phyloP scores from a whole-genome alignment of 1,140 invertebrate species.

The Lepidotrigona ventralis region DNA sequence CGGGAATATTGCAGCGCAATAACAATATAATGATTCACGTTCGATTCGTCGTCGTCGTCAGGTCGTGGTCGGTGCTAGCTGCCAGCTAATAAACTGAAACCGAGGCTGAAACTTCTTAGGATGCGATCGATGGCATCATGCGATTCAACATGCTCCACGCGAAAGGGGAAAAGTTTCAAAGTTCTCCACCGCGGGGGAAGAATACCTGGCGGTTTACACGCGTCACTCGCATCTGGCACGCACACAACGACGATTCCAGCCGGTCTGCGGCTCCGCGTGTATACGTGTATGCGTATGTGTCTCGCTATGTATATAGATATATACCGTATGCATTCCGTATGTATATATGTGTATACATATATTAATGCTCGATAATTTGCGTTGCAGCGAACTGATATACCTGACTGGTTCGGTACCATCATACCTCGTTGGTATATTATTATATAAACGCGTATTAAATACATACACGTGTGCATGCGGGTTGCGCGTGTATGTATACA shows the following conservation, averaged over 20 bases:
- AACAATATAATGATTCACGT: no score
- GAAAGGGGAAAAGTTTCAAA: conserved; percentile 1
- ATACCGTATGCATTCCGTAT: conserved; percentile 26
- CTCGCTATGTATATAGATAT: conserved; percentile 31
- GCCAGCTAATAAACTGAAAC: neutral
- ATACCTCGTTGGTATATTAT: neutral
- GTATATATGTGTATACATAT: conserved; percentile 58
- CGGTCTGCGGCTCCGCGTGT: conserved; percentile 25
- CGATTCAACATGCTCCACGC: neutral
- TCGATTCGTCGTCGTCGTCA: no score
- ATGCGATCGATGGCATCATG: no score
- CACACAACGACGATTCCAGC: neutral
- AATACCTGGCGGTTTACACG: neutral
- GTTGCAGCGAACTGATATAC: conserved; percentile 4
- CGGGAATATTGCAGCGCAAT: no score
- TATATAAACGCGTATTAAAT: conserved; percentile 4
- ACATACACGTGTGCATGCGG: conserved; percentile 32
- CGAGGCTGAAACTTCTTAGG: neutral
- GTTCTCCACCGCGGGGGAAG: neutral
- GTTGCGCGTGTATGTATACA: neutral
- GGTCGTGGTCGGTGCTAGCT: neutral
- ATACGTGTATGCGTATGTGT: conserved; percentile 31
- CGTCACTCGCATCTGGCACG: conserved; percentile 24
- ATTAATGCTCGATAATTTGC: conserved; percentile 41
- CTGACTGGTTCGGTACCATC: neutral